These are phyloP conservation scores for Rhodinocichla rosea DNA, from an alignment of 2,113 vertebrate genomes.

Conservation along the genomic window DNA sequence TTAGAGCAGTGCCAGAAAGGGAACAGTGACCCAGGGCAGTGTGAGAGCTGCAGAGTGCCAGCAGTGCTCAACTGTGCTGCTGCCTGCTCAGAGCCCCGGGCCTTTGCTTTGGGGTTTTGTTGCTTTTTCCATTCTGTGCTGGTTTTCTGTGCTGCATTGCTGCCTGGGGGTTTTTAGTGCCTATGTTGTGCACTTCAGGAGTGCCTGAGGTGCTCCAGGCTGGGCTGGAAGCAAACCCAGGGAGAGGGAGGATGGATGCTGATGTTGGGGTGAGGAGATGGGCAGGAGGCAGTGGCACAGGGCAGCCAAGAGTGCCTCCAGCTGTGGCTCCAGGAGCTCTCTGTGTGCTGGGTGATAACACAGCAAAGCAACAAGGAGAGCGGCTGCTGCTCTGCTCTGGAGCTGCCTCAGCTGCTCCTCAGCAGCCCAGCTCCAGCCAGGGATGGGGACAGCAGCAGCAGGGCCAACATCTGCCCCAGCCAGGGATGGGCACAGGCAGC, in stretches of 20 bases:
- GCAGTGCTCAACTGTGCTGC: neutral
- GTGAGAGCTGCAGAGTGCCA: neutral
- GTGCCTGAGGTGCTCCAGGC: neutral
- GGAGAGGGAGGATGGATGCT: neutral
- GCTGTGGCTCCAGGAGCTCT: neutral
- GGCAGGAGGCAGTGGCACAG: neutral
- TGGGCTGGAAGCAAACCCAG: neutral
- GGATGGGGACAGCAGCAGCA: neutral
- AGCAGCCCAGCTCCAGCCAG: neutral
- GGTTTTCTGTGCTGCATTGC: neutral
- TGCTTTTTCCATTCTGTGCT: neutral
- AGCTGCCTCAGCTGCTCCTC: neutral
- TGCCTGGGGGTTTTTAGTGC: neutral
- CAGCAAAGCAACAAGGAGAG: neutral
- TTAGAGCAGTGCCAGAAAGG: neutral
- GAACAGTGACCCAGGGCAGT: rapidly evolving
- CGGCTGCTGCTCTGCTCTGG: neutral
- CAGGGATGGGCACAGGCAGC: neutral
- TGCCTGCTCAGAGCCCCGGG: neutral
- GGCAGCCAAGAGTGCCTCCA: neutral
- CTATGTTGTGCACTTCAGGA: neutral
- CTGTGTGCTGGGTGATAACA: neutral
- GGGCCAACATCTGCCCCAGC: neutral
- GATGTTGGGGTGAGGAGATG: neutral
- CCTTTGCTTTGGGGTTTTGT: neutral